Conservation (phyloP, 2,888 invertebrate species). For the Chydorus sphaericus region DNA sequence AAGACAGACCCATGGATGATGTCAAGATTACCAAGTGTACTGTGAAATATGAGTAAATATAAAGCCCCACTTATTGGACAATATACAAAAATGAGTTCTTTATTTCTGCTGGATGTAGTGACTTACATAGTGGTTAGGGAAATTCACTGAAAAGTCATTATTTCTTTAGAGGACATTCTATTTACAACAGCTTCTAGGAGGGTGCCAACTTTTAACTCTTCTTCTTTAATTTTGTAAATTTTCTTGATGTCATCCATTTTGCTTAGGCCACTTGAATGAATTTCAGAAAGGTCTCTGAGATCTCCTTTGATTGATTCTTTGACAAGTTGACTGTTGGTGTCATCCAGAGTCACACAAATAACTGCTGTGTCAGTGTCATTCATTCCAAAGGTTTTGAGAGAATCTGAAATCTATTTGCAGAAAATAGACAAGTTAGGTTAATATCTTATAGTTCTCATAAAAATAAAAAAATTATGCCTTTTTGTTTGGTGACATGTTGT, state of each 20-base stretch:
- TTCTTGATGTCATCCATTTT: constrained; percentile 39
- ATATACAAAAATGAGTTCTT: neutral
- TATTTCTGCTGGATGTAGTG: no score
- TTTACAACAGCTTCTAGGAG: constrained; percentile 46
- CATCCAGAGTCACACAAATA: constrained; percentile 33
- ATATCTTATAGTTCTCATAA: neutral
- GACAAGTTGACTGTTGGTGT: constrained; percentile 26
- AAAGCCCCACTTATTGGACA: neutral
- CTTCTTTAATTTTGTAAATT: constrained; percentile 42
- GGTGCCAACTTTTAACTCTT: constrained; percentile 31
- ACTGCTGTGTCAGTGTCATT: constrained; percentile 34
- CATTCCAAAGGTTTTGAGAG: constrained; percentile 48
- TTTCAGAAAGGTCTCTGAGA: constrained; percentile 29
- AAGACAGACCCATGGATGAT: constrained; percentile 80
- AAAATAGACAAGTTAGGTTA: neutral
- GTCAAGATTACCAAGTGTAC: constrained; percentile 43
- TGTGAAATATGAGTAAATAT: constrained; percentile 4
- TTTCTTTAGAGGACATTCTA: constrained; percentile 47
- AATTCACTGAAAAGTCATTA: neutral
- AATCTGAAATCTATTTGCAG: constrained; percentile 45
- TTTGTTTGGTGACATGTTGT: constrained; percentile 39
- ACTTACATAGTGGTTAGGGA: neutral
- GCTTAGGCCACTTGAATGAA: constrained; percentile 33
- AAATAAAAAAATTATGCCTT: neutral
- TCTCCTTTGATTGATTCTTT: constrained; percentile 40